Evolutionary conservation across 92 coral and sea anemone species (phyloP), one percentile per base, ranked within the genome.

Genomic region (Umimayanthus chanpuru): DNA sequence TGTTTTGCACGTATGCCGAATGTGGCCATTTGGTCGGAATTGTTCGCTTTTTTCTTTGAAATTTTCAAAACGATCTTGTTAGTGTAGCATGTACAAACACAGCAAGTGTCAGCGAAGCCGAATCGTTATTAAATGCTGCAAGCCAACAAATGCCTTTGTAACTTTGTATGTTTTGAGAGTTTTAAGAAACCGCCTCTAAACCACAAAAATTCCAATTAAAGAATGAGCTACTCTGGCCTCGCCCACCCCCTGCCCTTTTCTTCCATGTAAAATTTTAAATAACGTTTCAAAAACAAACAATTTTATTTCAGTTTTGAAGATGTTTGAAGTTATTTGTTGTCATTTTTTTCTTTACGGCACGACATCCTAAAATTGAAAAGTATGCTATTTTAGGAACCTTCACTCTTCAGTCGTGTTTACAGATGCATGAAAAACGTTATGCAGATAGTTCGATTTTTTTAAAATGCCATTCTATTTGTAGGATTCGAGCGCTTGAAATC

Each of bases 61-160:
- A 70, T 41, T 56, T 16, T 80, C 15, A 11, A 43, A 83, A 83
- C 43, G 66, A 47, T 47, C 26, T 70, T 81, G 66, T 49, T 83
- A 70, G 79, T 83, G 87, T 83, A 72, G 40, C 26, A 25, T 43
- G 77, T 68, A 83, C 78, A 83, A 83, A 70, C 78, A 70, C 43
- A 16, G 50, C 28, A 81, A 82, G 61, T 66, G 53, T n/a, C 25
- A 18, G 21, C 36, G 30, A 41, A 67, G 23, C 76, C 66, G 40
- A 68, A 65, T 43, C 77, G 41, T 65, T 82, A 67, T 82, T 82
- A 82, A 82, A 82, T 50, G 43, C 39, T 67, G 28, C 41, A 80
- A 32, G 20, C 71, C 41, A 80, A 43, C 77, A 70, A 83, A 82
- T 15, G 76, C 79, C 77, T 26, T 68, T 44, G 85, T 64, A 70